Conservation (phyloP, 2,888 invertebrate species). For the Cremastobaeus sp. region DNA sequence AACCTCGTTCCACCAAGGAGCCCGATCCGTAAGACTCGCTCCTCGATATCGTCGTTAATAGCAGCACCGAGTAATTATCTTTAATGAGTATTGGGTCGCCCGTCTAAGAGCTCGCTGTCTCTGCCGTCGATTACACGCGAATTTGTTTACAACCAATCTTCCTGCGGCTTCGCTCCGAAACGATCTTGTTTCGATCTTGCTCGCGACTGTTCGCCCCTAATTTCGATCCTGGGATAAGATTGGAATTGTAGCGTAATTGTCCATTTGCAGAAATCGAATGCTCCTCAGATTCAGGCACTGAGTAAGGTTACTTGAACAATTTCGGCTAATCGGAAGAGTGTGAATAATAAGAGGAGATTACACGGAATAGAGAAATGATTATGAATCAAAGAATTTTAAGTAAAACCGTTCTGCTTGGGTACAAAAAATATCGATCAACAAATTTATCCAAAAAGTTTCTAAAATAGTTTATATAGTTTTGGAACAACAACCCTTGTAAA, state of each 20-base stretch:
- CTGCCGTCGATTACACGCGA: slow-evolving; percentile 25
- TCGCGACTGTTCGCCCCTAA: slow-evolving; percentile 1
- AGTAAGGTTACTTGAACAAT: too few species aligned
- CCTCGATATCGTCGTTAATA: slow-evolving; percentile 29
- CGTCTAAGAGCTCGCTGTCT: slow-evolving; percentile 9
- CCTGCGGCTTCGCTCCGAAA: slow-evolving; percentile 15
- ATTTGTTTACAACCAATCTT: slow-evolving; percentile 46
- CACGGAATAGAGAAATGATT: too few species aligned
- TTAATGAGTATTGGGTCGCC: slow-evolving; percentile 57
- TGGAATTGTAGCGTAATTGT: slow-evolving; percentile 14
- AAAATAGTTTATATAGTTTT: too few species aligned
- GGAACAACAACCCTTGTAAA: too few species aligned
- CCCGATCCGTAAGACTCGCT: slow-evolving; percentile 16
- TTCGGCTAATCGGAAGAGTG: too few species aligned
- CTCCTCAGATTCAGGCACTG: too few species aligned
- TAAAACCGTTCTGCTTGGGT: too few species aligned
- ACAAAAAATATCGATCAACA: too few species aligned
- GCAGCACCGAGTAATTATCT: slow-evolving; percentile 49
- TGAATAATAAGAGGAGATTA: too few species aligned
- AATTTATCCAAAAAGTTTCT: too few species aligned
- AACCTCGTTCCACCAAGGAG: too few species aligned
- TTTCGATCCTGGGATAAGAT: slow-evolving; percentile 10
- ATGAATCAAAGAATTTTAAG: too few species aligned
- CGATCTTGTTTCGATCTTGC: slow-evolving; percentile 37
- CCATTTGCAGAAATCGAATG: slow-evolving; percentile 12